Evolutionary conservation across 2,113 vertebrate species (phyloP).

Genomic region (Odocoileus virginianus): DNA sequence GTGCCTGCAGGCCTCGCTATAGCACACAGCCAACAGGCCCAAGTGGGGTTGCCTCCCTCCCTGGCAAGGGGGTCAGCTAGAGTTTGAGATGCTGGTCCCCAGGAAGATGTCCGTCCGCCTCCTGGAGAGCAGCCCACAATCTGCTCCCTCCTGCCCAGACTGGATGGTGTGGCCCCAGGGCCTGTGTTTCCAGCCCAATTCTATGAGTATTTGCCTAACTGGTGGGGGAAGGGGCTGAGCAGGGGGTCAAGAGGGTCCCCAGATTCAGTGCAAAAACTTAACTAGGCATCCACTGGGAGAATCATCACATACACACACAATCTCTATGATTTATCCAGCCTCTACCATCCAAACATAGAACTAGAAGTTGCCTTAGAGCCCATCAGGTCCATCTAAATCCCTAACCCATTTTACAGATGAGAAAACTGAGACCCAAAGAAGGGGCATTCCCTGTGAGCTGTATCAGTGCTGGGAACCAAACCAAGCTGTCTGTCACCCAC

Average conservation of each 20-base stretch:
- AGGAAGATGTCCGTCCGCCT: slow-evolving; percentile 91
- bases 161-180: neutral
- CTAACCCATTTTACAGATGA: neutral
- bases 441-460: neutral
- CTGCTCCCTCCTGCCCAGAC: slow-evolving; percentile 83
- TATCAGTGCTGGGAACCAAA: neutral
- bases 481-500: neutral
- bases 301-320: neutral
- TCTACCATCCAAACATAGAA: neutral
- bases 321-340: neutral
- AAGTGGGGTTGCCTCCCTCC: slow-evolving; percentile 73
- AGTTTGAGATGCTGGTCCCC: slow-evolving; percentile 90
- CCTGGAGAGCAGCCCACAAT: slow-evolving; percentile 91
- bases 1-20: slow-evolving; percentile 27
- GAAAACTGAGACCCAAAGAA: neutral
- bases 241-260: neutral
- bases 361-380: neutral
- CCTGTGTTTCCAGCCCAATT: accelerated
- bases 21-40: slow-evolving; percentile 79
- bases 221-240: slow-evolving; percentile 56
- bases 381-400: neutral
- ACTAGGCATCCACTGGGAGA: slow-evolving; percentile 87
- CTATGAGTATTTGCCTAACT: slow-evolving; percentile 57
- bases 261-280: slow-evolving; percentile 87
- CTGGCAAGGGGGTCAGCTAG: slow-evolving; percentile 82